A percentile compares a stretch with the other conserved stretches of the same genome.
These are phyloP conservation scores for Nycticryphes semicollaris DNA, from an alignment of 2,113 vertebrate genomes.

Conservation along the genomic window DNA sequence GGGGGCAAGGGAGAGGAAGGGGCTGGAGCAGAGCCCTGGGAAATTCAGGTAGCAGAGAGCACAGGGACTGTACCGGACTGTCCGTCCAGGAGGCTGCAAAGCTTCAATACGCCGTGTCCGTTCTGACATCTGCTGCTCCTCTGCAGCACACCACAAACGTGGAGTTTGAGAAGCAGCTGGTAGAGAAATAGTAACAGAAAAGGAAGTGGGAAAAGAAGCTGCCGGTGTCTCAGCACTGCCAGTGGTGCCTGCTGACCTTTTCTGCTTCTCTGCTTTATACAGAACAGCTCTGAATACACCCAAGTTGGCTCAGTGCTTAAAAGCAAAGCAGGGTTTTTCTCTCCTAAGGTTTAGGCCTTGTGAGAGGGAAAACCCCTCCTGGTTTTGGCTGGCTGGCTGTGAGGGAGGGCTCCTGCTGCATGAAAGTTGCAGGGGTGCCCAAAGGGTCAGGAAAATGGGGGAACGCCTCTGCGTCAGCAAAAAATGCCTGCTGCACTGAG, in stretches of 20 bases:
- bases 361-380: not conserved
- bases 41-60: not conserved
- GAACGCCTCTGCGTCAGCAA: not conserved
- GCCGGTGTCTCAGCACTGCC: not conserved
- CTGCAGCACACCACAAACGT: accelerated
- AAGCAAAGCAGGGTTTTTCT: not conserved
- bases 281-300: not conserved
- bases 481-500: not conserved
- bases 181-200: not conserved
- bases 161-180: not conserved
- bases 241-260: not conserved
- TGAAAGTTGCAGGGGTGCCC: not conserved
- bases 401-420: not conserved
- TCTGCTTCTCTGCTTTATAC: not conserved
- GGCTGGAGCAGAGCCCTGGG: not conserved
- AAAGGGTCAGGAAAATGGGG: not conserved
- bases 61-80: accelerated
- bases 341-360: not conserved
- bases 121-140: not conserved
- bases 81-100: accelerated
- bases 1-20: not conserved
- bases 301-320: not conserved
- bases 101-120: not conserved
- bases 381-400: not conserved
- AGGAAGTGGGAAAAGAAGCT: conserved; percentile 15